Percentiles rank a stretch among this genome's conserved stretches.
These are phyloP conservation scores for Oopsacas minuta DNA, from an alignment of 37 sponge, comb jelly and placozoan genomes.

Conservation along the genomic window DNA sequence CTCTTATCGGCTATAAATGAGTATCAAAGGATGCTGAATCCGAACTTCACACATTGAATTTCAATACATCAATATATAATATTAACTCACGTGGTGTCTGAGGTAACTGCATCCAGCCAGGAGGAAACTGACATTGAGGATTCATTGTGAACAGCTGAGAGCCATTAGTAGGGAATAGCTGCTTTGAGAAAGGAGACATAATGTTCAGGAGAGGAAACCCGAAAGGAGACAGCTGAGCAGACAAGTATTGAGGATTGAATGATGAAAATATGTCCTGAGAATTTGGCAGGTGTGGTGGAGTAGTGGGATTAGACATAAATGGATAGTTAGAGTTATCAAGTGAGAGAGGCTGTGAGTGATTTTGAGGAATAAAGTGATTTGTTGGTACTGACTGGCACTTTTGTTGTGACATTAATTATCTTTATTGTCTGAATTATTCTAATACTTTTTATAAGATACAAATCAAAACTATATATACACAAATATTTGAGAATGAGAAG, in stretches of 20 bases:
- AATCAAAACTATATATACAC: too few species aligned
- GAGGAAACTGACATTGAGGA: not conserved
- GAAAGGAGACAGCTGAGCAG: not conserved
- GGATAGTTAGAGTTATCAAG: not conserved
- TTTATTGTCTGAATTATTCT: too few species aligned
- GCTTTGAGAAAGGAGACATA: not conserved
- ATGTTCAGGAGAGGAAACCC: not conserved
- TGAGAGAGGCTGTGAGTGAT: not conserved
- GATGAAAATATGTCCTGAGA: not conserved
- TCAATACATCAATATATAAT: too few species aligned
- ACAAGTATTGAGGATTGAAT: not conserved
- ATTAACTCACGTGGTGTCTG: not conserved
- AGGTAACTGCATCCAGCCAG: not conserved
- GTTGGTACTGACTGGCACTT: not conserved
- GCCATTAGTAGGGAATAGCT: not conserved
- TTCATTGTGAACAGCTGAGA: not conserved
- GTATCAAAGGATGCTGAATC: too few species aligned
- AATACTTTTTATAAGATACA: too few species aligned
- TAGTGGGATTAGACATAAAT: not conserved
- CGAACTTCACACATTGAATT: too few species aligned
- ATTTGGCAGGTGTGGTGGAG: not conserved
- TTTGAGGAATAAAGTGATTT: not conserved
- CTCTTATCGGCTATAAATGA: too few species aligned
- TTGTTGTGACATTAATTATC: conserved; percentile 1
- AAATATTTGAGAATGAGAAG: too few species aligned